Percentiles rank a stretch among this genome's conserved stretches.
These are phyloP conservation scores for Puma concolor DNA, from an alignment of 2,113 vertebrate genomes.

Conservation along the genomic window DNA sequence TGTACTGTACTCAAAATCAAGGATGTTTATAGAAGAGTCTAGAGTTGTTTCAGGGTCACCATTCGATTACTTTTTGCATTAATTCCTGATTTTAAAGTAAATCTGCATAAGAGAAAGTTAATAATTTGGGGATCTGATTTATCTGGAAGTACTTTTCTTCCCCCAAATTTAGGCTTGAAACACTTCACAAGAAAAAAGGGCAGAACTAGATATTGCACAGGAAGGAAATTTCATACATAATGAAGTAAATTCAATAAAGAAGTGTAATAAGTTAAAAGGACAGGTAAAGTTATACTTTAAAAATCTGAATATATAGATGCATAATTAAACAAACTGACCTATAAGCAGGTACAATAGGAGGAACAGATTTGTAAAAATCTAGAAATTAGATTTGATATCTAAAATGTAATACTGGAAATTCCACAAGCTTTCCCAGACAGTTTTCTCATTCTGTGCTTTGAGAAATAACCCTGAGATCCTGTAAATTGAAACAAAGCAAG, in stretches of 20 bases:
- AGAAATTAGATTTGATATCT: neutral
- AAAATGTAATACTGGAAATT: neutral
- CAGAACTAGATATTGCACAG: neutral
- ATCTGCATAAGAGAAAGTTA: neutral
- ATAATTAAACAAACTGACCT: neutral
- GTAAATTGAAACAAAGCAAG: constrained; percentile 83
- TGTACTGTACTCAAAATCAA: neutral
- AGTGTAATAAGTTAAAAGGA: neutral
- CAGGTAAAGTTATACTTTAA: rapidly evolving
- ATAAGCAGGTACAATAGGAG: neutral
- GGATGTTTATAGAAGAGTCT: neutral
- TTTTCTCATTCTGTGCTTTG: constrained; percentile 59
- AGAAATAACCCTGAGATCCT: constrained; percentile 78
- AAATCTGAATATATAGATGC: neutral
- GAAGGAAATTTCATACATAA: neutral
- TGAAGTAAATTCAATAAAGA: neutral
- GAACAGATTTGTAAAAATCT: neutral
- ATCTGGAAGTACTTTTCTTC: neutral
- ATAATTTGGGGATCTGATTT: neutral
- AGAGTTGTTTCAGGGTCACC: neutral
- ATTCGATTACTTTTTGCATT: neutral
- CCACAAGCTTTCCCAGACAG: constrained; percentile 49
- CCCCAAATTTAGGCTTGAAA: neutral
- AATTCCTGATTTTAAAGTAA: neutral
- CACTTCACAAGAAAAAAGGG: neutral